Conservation (phyloP, 23 tunicate genomes). For the Oikopleura albicans region DNA sequence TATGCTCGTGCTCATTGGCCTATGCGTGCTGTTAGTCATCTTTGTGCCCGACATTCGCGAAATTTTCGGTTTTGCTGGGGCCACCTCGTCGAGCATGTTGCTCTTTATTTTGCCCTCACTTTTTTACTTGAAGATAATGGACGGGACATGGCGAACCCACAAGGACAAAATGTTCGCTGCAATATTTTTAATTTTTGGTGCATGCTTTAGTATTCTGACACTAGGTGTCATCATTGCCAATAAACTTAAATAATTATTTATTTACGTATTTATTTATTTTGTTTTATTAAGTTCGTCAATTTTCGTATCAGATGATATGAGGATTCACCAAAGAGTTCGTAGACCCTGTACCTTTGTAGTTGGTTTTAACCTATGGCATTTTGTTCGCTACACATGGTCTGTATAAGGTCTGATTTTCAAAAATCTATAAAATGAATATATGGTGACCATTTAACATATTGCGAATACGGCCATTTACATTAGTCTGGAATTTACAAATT, state of each 20-base stretch:
- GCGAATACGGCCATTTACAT: no score
- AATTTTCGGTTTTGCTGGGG: conserved; percentile 89
- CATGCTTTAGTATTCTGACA: conserved; percentile 47
- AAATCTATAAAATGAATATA: no score
- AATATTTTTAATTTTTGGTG: conserved; percentile 32
- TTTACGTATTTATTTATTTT: no score
- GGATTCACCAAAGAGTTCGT: no score
- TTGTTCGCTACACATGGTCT: no score
- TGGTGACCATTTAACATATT: no score
- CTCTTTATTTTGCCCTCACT: conserved; percentile 69
- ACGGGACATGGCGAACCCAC: conserved; percentile 31
- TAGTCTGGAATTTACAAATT: no score
- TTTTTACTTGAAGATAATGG: conserved; percentile 48
- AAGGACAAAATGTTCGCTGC: conserved; percentile 37
- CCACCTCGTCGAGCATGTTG: conserved; percentile 91
- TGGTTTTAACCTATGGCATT: no score
- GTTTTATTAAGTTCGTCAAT: no score
- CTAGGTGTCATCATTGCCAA: conserved; percentile 37
- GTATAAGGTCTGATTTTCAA: no score
- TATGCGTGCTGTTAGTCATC: conserved; percentile 55
- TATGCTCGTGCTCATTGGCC: conserved; percentile 50
- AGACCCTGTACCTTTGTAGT: no score
- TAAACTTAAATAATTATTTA: background rate
- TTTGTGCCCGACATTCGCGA: conserved; percentile 81
- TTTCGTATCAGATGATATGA: no score